Evolutionary conservation across 2,888 invertebrate species (phyloP), one percentile per base, ranked within the genome.

Genomic region (Endotricha flammealis): DNA sequence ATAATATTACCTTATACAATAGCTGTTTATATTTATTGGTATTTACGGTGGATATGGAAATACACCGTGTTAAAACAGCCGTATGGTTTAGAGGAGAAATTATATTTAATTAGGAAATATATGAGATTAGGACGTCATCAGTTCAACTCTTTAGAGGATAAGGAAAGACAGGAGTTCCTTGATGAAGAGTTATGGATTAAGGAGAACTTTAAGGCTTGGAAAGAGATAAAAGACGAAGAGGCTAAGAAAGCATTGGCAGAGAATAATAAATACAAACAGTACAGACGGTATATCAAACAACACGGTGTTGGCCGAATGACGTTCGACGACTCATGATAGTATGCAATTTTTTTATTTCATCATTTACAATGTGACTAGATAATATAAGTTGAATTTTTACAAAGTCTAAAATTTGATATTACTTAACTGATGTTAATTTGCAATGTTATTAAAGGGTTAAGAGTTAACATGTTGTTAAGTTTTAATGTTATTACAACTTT

Each of bases 241-340:
- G 90, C 92, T 63, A 95, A 95, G 63, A 92, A 92, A 48, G 92
- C 94, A 53, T 70, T 96, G 63, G 95, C 96, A 0, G 94, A 96
- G 57, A 96, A 92, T 78, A 92, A 93, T 34, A 91, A 92, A 61
- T 95, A 96, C 69, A 97, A 96, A 76, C 92, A 94, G 44, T 96
- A 96, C 64, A 88, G 97, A 42, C 88, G 97, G 39, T 97, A 95
- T 70, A 92, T 97, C 83, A 96, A 95, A 75, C 94, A 93, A 58
- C 95, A 96, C 66, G 96, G 96, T 2, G 91, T 94, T 0, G 93
- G 95, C 1, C 90, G 96, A 62, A 94, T 97, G 88, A 95, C 94
- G n/a, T 97, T 97, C 72, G 95, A 94, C 57, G 95, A 95, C 67
- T 94, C 90, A 36, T 90, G 85, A 87, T 60, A 39, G 10, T 29